Base-by-base conservation (phyloP, 1,140 invertebrate species). In the Kradibia gibbosae region DNA sequence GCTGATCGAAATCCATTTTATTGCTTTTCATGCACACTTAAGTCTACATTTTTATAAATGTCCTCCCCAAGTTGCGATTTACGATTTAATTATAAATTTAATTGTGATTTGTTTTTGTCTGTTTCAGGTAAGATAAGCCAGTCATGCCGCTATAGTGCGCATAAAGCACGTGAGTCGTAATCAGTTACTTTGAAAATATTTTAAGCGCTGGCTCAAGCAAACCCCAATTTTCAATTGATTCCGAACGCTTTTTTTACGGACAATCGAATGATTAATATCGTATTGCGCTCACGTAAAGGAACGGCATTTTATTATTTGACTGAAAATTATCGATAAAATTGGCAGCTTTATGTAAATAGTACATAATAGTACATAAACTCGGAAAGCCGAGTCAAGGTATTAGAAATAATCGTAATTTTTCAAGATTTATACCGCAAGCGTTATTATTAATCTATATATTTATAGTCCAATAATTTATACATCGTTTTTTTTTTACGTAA, bases 41-140 rank as follows among this genome's bases (percentile, higher is more conserved):
- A 25, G 25, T 15, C 1, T 28, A 15, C 5, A 7, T 28, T 7
- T 28, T 25, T 57, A 57, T 28, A 28, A 25, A 57, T 25, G 5
- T 1, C 13, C 13, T 57, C 22, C 10, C 28, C 55, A 17, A 25
- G 17, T 67, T 28, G 10, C 0, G 5, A n/a, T n/a, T 60, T 28
- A n/a, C n/a, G 1, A 39, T 67, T n/a, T 1, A 39, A 34, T 25
- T 17, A 3, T n/a, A 39, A 39, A 39, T 10, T 48, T 48, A 71
- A 48, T 71, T 31, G 13, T 28, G 0, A 50, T 50, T 73, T 55
- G 15, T 53, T 73, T 67, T 60, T 57, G 25, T 76, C n/a, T 77
- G 75, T 77, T 77, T n/a, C 57, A 77, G 75, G 75, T 77, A 77
- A 77, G 75, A 25, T 13, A 65, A 76, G n/a, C 4, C 25, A 62